A percentile compares a stretch with the other conserved stretches of the same genome.
Conservation (phyloP, 2,113 vertebrate genomes). For the Nycticryphes semicollaris region DNA sequence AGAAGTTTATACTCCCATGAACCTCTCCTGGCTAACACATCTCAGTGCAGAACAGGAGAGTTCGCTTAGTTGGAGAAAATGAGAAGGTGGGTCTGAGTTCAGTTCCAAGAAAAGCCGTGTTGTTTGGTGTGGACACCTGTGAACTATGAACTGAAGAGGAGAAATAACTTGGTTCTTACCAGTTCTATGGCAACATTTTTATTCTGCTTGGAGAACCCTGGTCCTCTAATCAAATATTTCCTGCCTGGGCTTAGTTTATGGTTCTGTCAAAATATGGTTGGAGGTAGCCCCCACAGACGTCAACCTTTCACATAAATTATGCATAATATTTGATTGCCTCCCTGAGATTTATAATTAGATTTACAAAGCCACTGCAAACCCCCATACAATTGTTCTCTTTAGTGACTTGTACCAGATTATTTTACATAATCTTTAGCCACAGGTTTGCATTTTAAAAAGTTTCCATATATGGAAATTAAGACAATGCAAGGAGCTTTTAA, state of each 20-base stretch:
- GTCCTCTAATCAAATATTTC: background rate
- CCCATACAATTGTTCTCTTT: background rate
- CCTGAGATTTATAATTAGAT: background rate
- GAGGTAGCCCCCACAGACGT: background rate
- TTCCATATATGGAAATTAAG: background rate
- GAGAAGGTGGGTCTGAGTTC: fast-evolving
- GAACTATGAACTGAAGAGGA: background rate
- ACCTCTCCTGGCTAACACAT: background rate
- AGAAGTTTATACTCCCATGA: background rate
- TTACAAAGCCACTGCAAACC: background rate
- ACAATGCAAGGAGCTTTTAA: background rate
- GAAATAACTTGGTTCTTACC: background rate
- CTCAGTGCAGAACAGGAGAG: background rate
- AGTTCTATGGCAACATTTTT: background rate
- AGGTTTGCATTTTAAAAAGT: background rate
- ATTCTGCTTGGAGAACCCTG: background rate
- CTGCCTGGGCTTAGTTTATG: background rate
- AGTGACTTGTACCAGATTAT: background rate
- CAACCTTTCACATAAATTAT: background rate
- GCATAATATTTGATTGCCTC: background rate
- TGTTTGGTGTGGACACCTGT: background rate
- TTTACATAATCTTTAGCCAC: background rate
- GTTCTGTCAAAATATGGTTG: background rate
- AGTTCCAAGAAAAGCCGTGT: background rate
- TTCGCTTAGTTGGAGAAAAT: background rate